Percentiles rank a stretch among this genome's conserved stretches.
Conservation (phyloP, 2,113 vertebrate genomes). For the Stictonetta naevosa region DNA sequence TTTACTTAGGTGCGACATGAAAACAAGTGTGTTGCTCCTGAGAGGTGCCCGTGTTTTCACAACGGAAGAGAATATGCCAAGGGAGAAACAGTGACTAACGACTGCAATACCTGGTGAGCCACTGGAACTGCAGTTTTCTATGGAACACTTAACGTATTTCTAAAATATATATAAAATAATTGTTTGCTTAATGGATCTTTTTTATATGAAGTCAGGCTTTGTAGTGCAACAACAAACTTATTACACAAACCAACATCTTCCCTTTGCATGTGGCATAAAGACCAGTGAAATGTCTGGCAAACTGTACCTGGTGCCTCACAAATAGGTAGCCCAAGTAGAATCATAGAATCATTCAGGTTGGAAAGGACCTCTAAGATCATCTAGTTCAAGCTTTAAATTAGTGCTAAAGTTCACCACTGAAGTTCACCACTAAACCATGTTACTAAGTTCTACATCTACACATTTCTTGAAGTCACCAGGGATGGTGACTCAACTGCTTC, state of each 20-base stretch:
- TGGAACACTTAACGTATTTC: not conserved
- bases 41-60: constrained; percentile 93
- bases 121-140: not conserved
- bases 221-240: accelerated
- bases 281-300: not conserved
- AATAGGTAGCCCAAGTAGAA: not conserved
- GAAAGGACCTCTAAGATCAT: too few species aligned
- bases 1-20: constrained; percentile 85
- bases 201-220: not conserved
- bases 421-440: too few species aligned
- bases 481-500: too few species aligned
- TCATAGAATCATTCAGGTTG: too few species aligned
- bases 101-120: constrained; percentile 95
- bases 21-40: constrained; percentile 84
- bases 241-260: not conserved
- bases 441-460: too few species aligned
- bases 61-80: constrained; percentile 86
- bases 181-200: not conserved
- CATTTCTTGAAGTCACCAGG: too few species aligned
- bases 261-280: not conserved
- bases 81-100: constrained; percentile 81
- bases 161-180: not conserved
- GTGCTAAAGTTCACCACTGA: too few species aligned
- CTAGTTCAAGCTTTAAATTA: too few species aligned
- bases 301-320: not conserved